phyloP scores from a whole-genome alignment of 2,113 vertebrate species.

The Emydocephalus ijimae region DNA sequence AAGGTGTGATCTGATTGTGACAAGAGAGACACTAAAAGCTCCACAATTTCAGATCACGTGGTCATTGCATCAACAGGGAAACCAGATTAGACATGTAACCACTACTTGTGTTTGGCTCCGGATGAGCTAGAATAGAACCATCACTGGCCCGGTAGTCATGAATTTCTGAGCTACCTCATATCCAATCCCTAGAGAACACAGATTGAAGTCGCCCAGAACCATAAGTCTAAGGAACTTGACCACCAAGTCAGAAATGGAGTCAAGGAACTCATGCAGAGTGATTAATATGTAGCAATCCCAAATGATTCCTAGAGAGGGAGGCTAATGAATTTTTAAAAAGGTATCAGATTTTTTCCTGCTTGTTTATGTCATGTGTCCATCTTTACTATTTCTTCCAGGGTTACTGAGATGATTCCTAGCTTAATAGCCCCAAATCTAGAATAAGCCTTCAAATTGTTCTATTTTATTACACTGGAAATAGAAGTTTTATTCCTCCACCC shows the following conservation, averaged over 20 bases:
- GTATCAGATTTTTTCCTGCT: not conserved
- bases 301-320: not conserved
- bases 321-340: not conserved
- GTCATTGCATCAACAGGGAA: not conserved
- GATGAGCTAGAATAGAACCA: not conserved
- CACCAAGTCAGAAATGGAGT: not conserved
- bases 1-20: not conserved
- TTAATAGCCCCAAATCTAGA: not conserved
- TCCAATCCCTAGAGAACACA: not conserved
- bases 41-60: not conserved
- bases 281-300: not conserved
- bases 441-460: not conserved
- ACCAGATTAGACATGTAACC: not conserved
- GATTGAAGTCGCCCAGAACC: not conserved
- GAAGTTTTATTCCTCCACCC: not conserved
- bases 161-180: not conserved
- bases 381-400: not conserved
- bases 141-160: not conserved
- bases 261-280: not conserved
- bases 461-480: not conserved
- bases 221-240: not conserved
- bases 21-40: not conserved
- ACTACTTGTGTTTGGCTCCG: not conserved
- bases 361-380: not conserved
- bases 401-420: not conserved